Base-by-base conservation (phyloP, 30 jellyfish, hydroid and myxozoan genomes). In the Catostylus mosaicus region DNA sequence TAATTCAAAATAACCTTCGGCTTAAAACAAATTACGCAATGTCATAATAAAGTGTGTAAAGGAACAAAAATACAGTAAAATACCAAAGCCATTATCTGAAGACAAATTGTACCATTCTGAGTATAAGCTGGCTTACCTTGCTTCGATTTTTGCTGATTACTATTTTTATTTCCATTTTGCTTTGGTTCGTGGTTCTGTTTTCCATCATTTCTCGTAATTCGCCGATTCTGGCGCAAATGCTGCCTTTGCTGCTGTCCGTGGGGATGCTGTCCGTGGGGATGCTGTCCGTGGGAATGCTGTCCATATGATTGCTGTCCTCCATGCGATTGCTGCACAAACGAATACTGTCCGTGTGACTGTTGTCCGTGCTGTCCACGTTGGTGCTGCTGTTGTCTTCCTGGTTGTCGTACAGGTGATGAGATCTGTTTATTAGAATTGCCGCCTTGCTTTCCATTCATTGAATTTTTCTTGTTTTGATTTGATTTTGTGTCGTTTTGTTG, bases 151-250 rank as follows among this genome's bases (percentile, higher is more conserved):
- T 48, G 32, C 27, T 57, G 88, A 60, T 30, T 68, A 45, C 48
- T 36, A 5, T 14, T 79, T 32, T 80, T 80, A 11, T 30, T 46
- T 26, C 84, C 90, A 80, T 66, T 80, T 29, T 31, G 76, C 30
- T 80, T 80, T 20, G 63, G 31, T 5, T 60, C 88, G 26, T 32
- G 68, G 36, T 19, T 45, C 62, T 33, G 70, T 37, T 82, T 82
- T 9, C 52, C 92, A 6, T 84, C 94, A 35, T 86, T 75, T 65
- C 96, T 46, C 20, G 57, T 50, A 3, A 86, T 61, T 38, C 83
- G 77, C 33, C 87, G 81, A 76, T 86, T 75, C 74, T 86, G 96
- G 24, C 96, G 89, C 78, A 68, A 16, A 19, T 64, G 89, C 69
- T 38, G 56, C 48, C 38, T 70, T 47, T 77, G 82, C 68, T 48